Percentiles rank a stretch among this genome's conserved stretches.
These are phyloP conservation scores for Odocoileus hemionus DNA, from an alignment of 2,113 vertebrate genomes.

Conservation along the genomic window DNA sequence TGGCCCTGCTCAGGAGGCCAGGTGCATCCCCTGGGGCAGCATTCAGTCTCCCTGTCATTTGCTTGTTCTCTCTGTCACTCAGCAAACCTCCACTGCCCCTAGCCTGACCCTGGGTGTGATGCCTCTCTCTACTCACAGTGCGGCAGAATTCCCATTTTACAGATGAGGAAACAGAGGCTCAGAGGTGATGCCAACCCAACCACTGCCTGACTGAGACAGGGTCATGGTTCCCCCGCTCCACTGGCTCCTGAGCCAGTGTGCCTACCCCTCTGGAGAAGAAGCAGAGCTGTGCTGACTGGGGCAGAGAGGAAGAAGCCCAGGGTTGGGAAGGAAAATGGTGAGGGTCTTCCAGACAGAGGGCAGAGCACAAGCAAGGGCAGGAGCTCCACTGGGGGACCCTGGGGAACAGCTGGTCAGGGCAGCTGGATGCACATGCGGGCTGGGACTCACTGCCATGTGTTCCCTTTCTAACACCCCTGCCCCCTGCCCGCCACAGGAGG, in stretches of 20 bases:
- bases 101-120: not conserved
- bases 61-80: not conserved
- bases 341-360: not conserved
- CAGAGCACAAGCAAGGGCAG: not conserved
- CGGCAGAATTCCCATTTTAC: not conserved
- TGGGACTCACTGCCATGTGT: not conserved
- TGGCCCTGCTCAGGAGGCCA: not conserved
- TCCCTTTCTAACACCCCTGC: not conserved
- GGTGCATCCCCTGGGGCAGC: not conserved
- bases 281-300: not conserved
- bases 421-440: not conserved
- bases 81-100: not conserved
- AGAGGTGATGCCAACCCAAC: not conserved
- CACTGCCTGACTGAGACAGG: not conserved
- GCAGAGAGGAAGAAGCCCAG: not conserved
- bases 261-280: not conserved
- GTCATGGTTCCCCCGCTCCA: not conserved
- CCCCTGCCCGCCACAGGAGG: not conserved
- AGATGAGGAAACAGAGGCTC: not conserved
- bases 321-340: not conserved
- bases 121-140: not conserved
- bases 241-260: not conserved
- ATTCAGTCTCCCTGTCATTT: not conserved
- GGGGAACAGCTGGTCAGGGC: not conserved
- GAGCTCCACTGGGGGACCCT: not conserved